Evolutionary conservation across 2,888 invertebrate species (phyloP), one percentile per base, ranked within the genome.

Genomic region (Saturnia pavonia): DNA sequence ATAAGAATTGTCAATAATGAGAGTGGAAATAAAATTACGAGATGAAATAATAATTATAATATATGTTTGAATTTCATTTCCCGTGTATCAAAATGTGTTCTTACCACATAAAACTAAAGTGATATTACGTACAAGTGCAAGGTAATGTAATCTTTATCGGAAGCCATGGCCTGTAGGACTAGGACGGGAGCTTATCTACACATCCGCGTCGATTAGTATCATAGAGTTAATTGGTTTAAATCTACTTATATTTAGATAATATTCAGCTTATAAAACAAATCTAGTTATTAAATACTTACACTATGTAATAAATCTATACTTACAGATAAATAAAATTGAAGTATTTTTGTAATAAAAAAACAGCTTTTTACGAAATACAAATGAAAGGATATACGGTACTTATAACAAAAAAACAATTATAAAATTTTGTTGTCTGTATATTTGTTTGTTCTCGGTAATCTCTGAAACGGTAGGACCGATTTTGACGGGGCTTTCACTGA

Each of bases 141-240:
- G 73, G 71, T 77, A 75, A 72, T 71, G 73, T 77, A 74, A 78
- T 71, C 74, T 57, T 68, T 72, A 77, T 77, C 74, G 74, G 71
- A 74, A 76, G 72, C 77, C 79, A 69, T 81, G 81, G 81, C 80
- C 77, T 77, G 67, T 71, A n/a, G 70, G 70, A 74, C 74, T 77
- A 75, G 73, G 76, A 74, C 72, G 71, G 70, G 71, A 77, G 76
- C 78, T 81, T 83, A 85, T 85, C 82, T 74, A 67, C 57, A 73
- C 72, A 76, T 77, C 72, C 72, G 74, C 70, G 72, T 77, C 72
- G 71, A 74, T 71, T 72, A 72, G 69, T 70, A 67, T 70, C 71
- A 77, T 76, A 74, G 76, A 70, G 70, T 74, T 82, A 77, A 79
- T 80, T 77, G 69, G 70, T 73, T 74, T 71, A 67, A 73, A 74